Evolutionary conservation across 2,888 invertebrate species (phyloP), one percentile per base, ranked within the genome.

Genomic region (Erebia palarica): DNA sequence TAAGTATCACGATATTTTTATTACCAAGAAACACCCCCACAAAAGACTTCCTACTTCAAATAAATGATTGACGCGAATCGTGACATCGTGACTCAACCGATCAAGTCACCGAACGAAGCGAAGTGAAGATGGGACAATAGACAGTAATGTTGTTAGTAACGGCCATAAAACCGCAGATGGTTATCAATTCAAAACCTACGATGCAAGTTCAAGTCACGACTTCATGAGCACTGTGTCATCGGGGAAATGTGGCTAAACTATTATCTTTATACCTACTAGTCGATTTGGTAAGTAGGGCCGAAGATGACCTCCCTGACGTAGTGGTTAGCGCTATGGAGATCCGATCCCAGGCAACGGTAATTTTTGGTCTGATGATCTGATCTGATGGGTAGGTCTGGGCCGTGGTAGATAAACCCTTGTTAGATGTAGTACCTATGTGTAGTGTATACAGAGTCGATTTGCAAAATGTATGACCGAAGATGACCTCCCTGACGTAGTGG

Each of bases 91-190:
- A 68, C 69, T 71, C 71, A 71, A 69, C 61, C 60, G 69, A 73
- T 72, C 69, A 58, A 63, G 63, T 63, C 47, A 49, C 21, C 13
- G 49, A 36, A 36, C 36, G 36, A 36, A 36, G 36, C 36, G 7
- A 4, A 18, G 44, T 42, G 47, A 65, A 18, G 47, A 63, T 70
- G 64, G 61, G 76, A 77, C 77, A 77, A 77, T 76, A 71, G 69
- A 58, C 42, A 64, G 70, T 47, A 47, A 8, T 21, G 14, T 69
- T 71, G 53, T 75, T 73, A 71, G 72, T 70, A 60, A 60, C 57
- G 65, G 49, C 64, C 36, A 72, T 65, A 63, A 69, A 72, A 60
- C 72, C 70, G 58, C 71, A 68, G 75, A 73, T 71, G 18, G 68
- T 64, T 73, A 75, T 71, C 73, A 53, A 58, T n/a, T 60, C 65